phyloP scores from a whole-genome alignment of 2,888 invertebrate genomes.

The Lobophora halterata region DNA sequence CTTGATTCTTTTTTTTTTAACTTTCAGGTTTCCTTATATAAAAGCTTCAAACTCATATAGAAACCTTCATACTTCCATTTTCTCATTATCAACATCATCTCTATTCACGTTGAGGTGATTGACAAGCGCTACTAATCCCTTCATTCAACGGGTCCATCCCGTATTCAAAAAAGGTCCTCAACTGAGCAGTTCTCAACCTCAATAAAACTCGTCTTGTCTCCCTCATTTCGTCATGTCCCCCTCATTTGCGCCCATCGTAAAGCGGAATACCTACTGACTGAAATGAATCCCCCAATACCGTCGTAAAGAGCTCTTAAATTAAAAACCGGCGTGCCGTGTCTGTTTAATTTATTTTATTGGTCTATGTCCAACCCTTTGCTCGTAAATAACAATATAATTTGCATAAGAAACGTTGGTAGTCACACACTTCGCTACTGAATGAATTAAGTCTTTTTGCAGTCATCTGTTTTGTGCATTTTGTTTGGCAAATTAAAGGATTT shows the following conservation, averaged over 20 bases:
- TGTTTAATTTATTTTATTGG: constrained; percentile 42
- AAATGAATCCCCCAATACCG: constrained; percentile 28
- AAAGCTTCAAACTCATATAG: no score
- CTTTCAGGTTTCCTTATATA: no score
- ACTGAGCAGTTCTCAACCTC: no score
- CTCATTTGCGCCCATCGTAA: constrained; percentile 29
- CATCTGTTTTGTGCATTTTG: constrained; percentile 17
- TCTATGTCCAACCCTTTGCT: constrained; percentile 55
- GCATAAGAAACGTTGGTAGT: constrained; percentile 69
- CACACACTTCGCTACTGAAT: constrained; percentile 64
- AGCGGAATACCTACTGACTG: constrained; percentile 27
- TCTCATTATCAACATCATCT: constrained; percentile 3
- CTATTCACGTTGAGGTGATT: no score
- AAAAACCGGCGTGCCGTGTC: constrained; percentile 34
- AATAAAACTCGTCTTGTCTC: constrained; percentile 27
- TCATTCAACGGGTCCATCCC: constrained; percentile 1
- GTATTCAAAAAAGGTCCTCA: constrained; percentile 17
- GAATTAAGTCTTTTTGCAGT: constrained; percentile 47
- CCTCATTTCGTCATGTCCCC: constrained; percentile 30
- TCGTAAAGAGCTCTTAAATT: constrained; percentile 31
- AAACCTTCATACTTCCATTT: constrained; percentile 7
- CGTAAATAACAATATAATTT: constrained; percentile 69
- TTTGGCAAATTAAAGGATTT: no score
- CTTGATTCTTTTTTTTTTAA: no score
- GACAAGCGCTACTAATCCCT: neutral